Evolutionary conservation across 2,888 invertebrate species (phyloP).

Genomic region (Heliconius ethilla): DNA sequence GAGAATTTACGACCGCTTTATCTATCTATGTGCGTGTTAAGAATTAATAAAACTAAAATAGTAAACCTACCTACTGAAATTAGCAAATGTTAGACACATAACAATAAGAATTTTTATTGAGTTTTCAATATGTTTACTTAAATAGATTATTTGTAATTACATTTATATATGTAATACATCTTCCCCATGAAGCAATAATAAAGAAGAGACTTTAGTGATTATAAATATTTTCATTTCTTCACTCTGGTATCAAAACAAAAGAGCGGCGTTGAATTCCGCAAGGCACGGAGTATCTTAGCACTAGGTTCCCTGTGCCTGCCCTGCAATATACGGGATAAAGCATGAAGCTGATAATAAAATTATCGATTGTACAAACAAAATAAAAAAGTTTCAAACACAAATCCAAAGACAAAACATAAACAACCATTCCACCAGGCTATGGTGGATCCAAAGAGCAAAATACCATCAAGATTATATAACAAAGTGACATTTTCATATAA

Average conservation of each 20-base stretch:
- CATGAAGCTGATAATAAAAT: no score
- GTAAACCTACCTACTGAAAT: background rate
- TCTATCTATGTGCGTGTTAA: slow-evolving; percentile 5
- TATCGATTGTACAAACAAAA: background rate
- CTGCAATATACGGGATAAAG: no score
- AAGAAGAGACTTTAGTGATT: no score
- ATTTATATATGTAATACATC: no score
- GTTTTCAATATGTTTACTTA: background rate
- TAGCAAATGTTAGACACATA: background rate
- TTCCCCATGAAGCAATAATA: no score
- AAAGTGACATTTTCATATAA: slow-evolving; percentile 39
- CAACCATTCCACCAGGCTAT: background rate
- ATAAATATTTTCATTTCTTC: no score
- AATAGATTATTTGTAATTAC: background rate
- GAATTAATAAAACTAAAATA: slow-evolving; percentile 20
- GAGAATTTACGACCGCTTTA: background rate
- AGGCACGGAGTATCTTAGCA: no score
- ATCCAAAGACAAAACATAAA: background rate
- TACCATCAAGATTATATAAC: slow-evolving; percentile 31
- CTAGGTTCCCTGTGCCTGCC: no score
- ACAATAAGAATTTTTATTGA: background rate
- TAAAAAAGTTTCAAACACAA: background rate
- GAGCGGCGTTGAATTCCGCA: no score
- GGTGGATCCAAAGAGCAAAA: slow-evolving; percentile 25
- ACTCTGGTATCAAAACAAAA: no score